These are phyloP conservation scores for Clanis bilineata DNA, from an alignment of 2,888 invertebrate genomes.

Conservation along the genomic window DNA sequence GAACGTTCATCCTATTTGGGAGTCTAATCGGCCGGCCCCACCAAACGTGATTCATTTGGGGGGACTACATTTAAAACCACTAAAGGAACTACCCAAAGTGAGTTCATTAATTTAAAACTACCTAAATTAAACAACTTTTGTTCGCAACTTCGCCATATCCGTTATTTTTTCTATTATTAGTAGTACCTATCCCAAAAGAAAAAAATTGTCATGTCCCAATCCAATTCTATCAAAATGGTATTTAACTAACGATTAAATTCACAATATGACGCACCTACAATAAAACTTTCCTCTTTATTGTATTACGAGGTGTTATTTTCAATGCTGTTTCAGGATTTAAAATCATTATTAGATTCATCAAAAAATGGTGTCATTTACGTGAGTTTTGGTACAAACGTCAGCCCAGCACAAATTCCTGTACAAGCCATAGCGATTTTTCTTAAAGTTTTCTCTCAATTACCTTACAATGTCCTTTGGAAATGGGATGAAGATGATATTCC, in stretches of 20 bases:
- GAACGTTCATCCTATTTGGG: conserved; percentile 58
- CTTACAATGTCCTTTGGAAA: conserved; percentile 62
- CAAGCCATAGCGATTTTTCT: not conserved
- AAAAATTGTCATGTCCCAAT: no score
- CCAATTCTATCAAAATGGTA: no score
- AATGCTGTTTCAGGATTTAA: conserved; percentile 53
- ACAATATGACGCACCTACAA: no score
- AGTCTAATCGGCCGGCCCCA: conserved; percentile 53
- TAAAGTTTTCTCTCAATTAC: conserved; percentile 31
- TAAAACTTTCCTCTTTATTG: no score
- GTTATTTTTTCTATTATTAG: no score
- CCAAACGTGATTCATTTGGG: conserved; percentile 61
- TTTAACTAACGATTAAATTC: no score
- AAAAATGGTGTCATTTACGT: conserved; percentile 53
- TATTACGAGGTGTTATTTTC: no score
- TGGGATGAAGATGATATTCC: conserved; percentile 46
- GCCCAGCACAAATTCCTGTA: conserved; percentile 17
- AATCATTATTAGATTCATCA: conserved; percentile 52
- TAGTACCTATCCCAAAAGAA: no score
- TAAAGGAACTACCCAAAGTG: conserved; percentile 23
- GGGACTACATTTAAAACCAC: conserved; percentile 52
- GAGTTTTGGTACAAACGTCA: conserved; percentile 52
- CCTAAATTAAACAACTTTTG: no score
- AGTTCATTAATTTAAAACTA: not conserved
- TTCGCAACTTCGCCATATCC: no score